Conservation (phyloP, 1,140 invertebrate genomes). For the Eulimnadia texana region DNA sequence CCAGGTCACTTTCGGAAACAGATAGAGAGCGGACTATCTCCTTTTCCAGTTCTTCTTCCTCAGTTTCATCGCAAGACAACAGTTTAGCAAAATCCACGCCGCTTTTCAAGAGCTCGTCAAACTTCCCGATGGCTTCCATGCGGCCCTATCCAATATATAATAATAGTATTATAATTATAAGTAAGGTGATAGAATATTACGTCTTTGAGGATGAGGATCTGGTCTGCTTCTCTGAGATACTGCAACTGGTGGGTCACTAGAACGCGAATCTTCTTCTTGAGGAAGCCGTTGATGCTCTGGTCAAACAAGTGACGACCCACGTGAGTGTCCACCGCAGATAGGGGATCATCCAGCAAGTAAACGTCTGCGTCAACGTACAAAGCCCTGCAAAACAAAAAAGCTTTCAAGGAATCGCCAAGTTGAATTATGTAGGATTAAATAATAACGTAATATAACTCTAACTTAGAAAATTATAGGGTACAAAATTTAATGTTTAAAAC, state of each 20-base stretch:
- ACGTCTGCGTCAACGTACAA: slow-evolving; percentile 66
- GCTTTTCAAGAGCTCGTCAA: slow-evolving; percentile 28
- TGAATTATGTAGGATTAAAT: not conserved
- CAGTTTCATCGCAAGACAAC: slow-evolving; percentile 23
- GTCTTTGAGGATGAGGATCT: slow-evolving; percentile 59
- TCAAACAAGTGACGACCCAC: slow-evolving; percentile 53
- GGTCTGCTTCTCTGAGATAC: slow-evolving; percentile 54
- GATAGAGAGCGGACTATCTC: slow-evolving; percentile 1
- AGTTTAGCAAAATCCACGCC: slow-evolving; percentile 32
- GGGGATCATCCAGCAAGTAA: slow-evolving; percentile 68
- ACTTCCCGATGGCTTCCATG: slow-evolving; percentile 25
- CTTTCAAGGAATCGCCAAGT: not conserved
- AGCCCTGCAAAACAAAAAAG: slow-evolving; percentile 32
- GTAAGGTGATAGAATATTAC: slow-evolving; percentile 32
- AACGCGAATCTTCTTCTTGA: slow-evolving; percentile 56
- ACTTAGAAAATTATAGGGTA: too few species aligned
- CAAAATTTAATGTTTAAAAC: too few species aligned
- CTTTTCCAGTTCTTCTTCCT: slow-evolving; percentile 22
- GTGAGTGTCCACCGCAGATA: slow-evolving; percentile 59
- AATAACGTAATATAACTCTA: too few species aligned
- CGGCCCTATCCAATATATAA: slow-evolving; percentile 12
- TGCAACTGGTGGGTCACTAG: slow-evolving; percentile 76
- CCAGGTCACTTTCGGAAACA: not conserved
- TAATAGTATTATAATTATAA: not conserved
- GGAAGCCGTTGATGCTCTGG: slow-evolving; percentile 49